Conservation (phyloP, 23 tunicate species). For the Phallusia fumigata region DNA sequence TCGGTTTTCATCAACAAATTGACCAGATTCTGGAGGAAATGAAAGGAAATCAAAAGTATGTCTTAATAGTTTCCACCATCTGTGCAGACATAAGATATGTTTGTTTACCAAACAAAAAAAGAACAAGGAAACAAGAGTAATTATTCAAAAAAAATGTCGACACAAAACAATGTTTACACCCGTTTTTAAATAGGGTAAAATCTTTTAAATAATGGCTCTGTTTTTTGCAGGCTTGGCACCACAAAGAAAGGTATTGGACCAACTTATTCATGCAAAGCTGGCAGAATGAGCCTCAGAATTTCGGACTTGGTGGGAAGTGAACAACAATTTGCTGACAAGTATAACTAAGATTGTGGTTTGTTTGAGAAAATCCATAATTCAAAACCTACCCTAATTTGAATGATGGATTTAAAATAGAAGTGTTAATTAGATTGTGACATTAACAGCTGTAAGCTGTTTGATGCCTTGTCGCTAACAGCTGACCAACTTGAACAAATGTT, state of each 20-base stretch:
- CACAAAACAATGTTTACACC: neutral
- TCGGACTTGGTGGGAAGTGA: conserved; percentile 75
- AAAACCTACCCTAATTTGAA: too few species aligned
- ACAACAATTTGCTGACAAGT: conserved; percentile 64
- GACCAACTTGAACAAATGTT: too few species aligned
- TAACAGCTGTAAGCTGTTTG: too few species aligned
- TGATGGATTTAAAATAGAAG: too few species aligned
- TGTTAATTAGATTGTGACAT: too few species aligned
- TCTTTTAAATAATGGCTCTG: neutral
- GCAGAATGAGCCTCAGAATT: conserved; percentile 63
- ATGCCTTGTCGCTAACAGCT: too few species aligned
- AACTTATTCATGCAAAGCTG: conserved; percentile 88
- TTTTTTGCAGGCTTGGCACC: conserved; percentile 78
- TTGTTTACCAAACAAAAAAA: too few species aligned
- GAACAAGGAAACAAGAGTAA: too few species aligned
- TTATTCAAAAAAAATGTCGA: too few species aligned
- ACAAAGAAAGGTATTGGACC: conserved; percentile 99
- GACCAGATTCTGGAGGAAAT: conserved; percentile 70
- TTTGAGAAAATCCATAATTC: too few species aligned
- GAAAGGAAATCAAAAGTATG: conserved; percentile 83
- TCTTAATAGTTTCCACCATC: neutral
- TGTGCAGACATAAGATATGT: too few species aligned
- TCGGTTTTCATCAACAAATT: conserved; percentile 83
- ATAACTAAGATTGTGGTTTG: too few species aligned
- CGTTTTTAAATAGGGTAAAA: neutral